phyloP scores from a whole-genome alignment of 1,140 invertebrate genomes.

The Pogonognathellus flavescens region DNA sequence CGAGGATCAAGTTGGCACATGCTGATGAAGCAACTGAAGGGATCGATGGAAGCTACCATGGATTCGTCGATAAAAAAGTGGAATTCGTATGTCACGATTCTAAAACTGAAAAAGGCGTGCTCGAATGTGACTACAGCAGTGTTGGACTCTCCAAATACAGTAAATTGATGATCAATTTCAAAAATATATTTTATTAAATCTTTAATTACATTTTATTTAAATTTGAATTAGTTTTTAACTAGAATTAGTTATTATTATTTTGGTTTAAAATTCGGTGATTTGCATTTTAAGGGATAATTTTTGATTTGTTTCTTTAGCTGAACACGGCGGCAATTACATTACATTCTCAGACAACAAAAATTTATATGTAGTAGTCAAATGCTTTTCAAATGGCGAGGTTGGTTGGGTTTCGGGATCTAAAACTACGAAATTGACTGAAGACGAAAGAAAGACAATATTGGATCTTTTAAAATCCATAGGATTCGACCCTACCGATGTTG shows the following conservation, averaged over 20 bases:
- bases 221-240: too few relatives aligned
- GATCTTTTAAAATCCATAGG: background rate
- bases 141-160: background rate
- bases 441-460: background rate
- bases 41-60: background rate
- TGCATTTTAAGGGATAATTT: too few relatives aligned
- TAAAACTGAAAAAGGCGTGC: background rate
- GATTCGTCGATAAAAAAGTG: background rate
- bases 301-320: background rate
- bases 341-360: background rate
- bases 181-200: too few relatives aligned
- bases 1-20: background rate
- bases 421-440: background rate
- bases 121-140: background rate
- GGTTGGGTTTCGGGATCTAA: background rate
- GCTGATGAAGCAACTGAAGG: background rate
- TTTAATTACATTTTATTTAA: too few relatives aligned
- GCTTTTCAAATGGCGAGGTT: background rate
- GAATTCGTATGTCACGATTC: background rate
- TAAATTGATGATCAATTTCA: background rate
- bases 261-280: background rate
- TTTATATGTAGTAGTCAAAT: background rate
- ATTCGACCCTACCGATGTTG: background rate
- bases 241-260: too few relatives aligned
- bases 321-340: background rate